Percentiles rank a stretch among this genome's conserved stretches.
phyloP scores from a whole-genome alignment of 2,797 vertebrate species.

The Schizopygopsis malacanthus region DNA sequence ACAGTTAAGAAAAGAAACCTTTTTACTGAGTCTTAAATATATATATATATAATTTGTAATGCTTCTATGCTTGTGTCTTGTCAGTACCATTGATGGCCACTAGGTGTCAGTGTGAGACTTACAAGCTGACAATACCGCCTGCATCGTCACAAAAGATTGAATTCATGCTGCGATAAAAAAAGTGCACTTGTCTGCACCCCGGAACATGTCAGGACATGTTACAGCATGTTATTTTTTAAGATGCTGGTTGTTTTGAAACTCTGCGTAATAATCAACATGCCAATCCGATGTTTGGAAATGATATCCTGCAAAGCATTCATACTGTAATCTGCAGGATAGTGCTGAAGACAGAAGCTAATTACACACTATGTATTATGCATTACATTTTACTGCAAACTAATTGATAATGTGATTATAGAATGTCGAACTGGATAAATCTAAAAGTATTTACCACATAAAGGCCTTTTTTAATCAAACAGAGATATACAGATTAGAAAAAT shows the following conservation, averaged over 20 bases:
- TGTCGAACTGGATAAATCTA: background rate
- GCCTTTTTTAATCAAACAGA: background rate
- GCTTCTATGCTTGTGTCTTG: too few species aligned
- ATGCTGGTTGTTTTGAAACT: constrained; percentile 19
- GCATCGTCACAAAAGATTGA: constrained; percentile 1
- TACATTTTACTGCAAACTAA: background rate
- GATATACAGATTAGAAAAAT: background rate
- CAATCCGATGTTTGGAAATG: constrained; percentile 21
- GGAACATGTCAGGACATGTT: constrained; percentile 52
- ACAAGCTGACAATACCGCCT: background rate
- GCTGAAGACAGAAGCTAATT: background rate
- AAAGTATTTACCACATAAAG: background rate
- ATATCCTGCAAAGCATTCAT: constrained; percentile 14
- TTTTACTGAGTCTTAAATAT: too few species aligned
- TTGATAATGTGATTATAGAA: too few species aligned
- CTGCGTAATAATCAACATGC: background rate
- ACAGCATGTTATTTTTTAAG: constrained; percentile 14
- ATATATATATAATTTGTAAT: too few species aligned
- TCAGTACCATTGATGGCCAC: background rate
- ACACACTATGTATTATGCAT: background rate
- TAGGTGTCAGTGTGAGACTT: constrained; percentile 54
- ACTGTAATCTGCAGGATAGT: background rate
- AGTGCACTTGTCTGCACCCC: constrained; percentile 25
- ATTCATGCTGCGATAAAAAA: constrained; percentile 25
- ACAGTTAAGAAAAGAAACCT: too few species aligned